phyloP scores from a whole-genome alignment of 1,140 invertebrate species.

The Vanessa tameamea region DNA sequence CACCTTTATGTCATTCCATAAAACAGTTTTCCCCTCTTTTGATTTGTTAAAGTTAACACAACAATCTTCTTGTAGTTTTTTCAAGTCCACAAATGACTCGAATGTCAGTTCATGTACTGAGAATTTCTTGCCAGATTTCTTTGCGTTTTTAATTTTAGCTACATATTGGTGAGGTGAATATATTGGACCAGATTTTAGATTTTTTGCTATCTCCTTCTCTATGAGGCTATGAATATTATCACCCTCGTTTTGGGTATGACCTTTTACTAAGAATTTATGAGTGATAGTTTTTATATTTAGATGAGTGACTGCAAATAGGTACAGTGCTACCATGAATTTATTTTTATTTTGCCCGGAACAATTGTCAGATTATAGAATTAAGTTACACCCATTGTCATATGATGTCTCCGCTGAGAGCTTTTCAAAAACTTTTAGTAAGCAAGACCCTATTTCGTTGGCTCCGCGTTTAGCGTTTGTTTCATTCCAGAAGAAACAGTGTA shows the following conservation, averaged over 20 bases:
- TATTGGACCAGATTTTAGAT: conserved; percentile 48
- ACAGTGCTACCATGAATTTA: conserved; percentile 57
- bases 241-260: conserved; percentile 69
- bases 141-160: not conserved
- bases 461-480: conserved; percentile 43
- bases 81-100: too few species aligned
- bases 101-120: too few species aligned
- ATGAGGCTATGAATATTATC: conserved; percentile 63
- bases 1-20: too few species aligned
- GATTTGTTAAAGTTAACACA: too few species aligned
- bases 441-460: conserved; percentile 71
- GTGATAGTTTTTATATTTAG: conserved; percentile 58
- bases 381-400: conserved; percentile 1
- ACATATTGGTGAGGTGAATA: conserved; percentile 47
- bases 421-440: conserved; percentile 56
- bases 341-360: conserved; percentile 74
- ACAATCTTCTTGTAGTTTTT: too few species aligned
- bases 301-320: conserved; percentile 49
- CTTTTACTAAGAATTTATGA: conserved; percentile 63
- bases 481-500: not conserved
- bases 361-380: conserved; percentile 64
- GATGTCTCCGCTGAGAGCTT: not conserved
- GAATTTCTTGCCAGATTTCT: not conserved
- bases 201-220: conserved; percentile 57
- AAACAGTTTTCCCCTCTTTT: too few species aligned